phyloP scores from a whole-genome alignment of 2,888 invertebrate species.

The Caenorhabditis sulstoni region DNA sequence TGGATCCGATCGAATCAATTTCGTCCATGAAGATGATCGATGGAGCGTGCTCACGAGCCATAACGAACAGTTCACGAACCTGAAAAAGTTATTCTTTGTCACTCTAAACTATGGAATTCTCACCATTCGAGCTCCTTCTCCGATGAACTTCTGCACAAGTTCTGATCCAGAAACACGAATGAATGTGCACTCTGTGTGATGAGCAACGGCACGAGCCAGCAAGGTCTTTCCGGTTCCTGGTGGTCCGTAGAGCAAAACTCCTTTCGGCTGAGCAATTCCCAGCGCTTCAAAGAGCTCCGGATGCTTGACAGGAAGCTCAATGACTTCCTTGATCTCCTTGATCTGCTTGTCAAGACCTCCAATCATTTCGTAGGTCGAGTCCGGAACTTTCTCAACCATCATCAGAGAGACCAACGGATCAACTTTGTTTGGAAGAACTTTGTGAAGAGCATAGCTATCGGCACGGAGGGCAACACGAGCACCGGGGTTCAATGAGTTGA shows the following conservation, averaged over 20 bases:
- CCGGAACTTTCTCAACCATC: constrained; percentile 99
- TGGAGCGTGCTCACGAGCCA: constrained; percentile 99
- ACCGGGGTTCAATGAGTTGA: constrained; percentile 97
- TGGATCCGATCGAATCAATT: constrained; percentile 99
- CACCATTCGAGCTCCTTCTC: constrained; percentile 99
- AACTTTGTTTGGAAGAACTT: constrained; percentile 97
- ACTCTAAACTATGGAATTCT: no score
- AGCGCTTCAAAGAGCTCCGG: constrained; percentile 98
- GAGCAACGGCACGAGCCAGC: constrained; percentile 97
- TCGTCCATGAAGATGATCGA: constrained; percentile 99
- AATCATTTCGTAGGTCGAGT: constrained; percentile 99
- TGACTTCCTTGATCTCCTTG: constrained; percentile 99
- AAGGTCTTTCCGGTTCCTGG: constrained; percentile 97
- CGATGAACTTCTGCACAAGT: constrained; percentile 98
- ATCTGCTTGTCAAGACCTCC: constrained; percentile 99
- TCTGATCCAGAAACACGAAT: constrained; percentile 99
- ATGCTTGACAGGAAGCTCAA: constrained; percentile 98
- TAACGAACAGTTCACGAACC: constrained; percentile 93
- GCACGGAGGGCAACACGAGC: constrained; percentile 97
- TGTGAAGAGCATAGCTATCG: constrained; percentile 98
- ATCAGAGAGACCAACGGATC: constrained; percentile 98
- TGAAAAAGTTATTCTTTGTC: no score
- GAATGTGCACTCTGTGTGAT: constrained; percentile 99
- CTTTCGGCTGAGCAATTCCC: constrained; percentile 98
- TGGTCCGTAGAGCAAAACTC: constrained; percentile 95